Base-by-base conservation (phyloP, 2,113 vertebrate species). In the Percopsis transmontana region DNA sequence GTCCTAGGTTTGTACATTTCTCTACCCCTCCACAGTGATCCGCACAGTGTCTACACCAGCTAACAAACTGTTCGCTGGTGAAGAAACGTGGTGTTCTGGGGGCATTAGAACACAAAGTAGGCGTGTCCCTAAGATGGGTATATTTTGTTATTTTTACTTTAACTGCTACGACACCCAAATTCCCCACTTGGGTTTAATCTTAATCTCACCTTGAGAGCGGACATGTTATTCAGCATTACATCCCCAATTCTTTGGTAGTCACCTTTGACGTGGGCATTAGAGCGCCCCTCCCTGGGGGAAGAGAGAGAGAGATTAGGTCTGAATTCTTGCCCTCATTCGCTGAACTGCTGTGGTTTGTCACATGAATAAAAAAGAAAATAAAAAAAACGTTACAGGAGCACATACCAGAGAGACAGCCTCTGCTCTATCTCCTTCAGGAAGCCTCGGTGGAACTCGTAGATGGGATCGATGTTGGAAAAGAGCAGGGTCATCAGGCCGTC, bases 361-460 rank as follows among this genome's bases (percentile, higher is more conserved):
- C 10, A 12, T 3, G 47, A 18, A n/a, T n/a, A n/a, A n/a, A n/a
- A n/a, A n/a, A n/a, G n/a, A n/a, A n/a, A n/a, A n/a, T n/a, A n/a
- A n/a, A n/a, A n/a, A n/a, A n/a, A 18, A 33, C 0, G 0, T 15
- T 9, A 50, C 20, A 4, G 3, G 7, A 48, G 19, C 0, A 1
- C 85, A 77, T 85, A 99, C 97, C 97, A 99, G 81, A 97, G 92
- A 1, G 87, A 92, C 59, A 99, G 93, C 60, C 96, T 91, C 83
- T 96, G 94, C 66, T 99, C 96, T 53, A 99, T 79, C 88, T 98
- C 95, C 18, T 90, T 95, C 70, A 99, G 93, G 81, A 99, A 98
- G 58, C 93, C 92, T 64, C 95, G 76, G 67, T 99, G 97, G 89
- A 98, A 96, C 80, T 97, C 95, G 3, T 97, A 97, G 75, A 99